Base-by-base conservation (phyloP, 2,888 invertebrate species). In the Ormia ochracea region DNA sequence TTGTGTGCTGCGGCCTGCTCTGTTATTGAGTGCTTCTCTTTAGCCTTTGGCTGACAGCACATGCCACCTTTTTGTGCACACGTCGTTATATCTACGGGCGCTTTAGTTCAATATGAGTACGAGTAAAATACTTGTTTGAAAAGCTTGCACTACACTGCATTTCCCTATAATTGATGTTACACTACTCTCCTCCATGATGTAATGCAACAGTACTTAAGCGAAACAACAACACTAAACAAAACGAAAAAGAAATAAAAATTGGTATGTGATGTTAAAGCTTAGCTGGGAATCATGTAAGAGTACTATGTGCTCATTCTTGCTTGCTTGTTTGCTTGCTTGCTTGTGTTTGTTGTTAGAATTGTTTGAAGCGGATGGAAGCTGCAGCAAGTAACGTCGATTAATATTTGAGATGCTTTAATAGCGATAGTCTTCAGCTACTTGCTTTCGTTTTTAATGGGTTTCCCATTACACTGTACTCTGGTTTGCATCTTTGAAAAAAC, bases 41-140 rank as follows among this genome's bases (percentile, higher is more conserved):
- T 58, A 72, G 78, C 74, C 78, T 74, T 63, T 75, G 66, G 81
- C 80, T 78, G 81, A 82, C 82, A 82, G 80, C 75, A 74, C 78
- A 81, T 77, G 78, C 81, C 81, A 82, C 81, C 80, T 76, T 78
- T 78, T 76, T 68, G 65, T 66, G 77, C 72, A 78, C 81, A 81
- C 77, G 74, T 74, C 50, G 70, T 78, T 74, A 56, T 78, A 73
- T 58, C 76, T 76, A 56, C 50, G 70, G 77, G 73, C 81, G 61
- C 38, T 81, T 73, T 52, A 61, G n/a, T 66, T 73, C 45, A 63
- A 59, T 70, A 43, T 19, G 48, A 69, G 36, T 58, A 50, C 48
- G 31, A 65, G 28, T 19, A 59, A 33, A 72, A 61, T 72, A 54
- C 66, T 56, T 63, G 76, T 69, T 43, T 38, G 38, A 54, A 23